Evolutionary conservation across 2,888 invertebrate genomes (phyloP).

Genomic region (Clitarchus hookeri): DNA sequence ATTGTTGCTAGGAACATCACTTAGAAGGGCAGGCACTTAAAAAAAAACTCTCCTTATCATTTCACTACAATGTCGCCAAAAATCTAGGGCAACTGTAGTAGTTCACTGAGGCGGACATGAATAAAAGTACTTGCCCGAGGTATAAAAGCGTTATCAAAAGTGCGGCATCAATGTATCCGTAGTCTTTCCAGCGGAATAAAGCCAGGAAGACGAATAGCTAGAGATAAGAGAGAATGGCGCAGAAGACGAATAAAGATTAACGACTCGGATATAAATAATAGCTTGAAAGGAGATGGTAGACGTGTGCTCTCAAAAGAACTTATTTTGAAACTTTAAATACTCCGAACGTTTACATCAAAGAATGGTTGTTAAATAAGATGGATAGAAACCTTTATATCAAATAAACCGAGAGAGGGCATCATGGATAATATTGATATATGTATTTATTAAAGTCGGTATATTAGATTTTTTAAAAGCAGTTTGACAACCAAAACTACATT

Average conservation of each 20-base stretch:
- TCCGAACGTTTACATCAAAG: neutral
- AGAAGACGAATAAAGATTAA: slow-evolving; percentile 14
- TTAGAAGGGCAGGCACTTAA: too few species aligned
- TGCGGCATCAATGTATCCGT: neutral
- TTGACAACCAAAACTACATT: too few species aligned
- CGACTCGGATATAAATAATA: slow-evolving; percentile 3
- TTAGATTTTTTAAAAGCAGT: too few species aligned
- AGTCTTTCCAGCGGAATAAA: neutral
- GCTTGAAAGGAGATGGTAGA: neutral
- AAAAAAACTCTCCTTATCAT: too few species aligned
- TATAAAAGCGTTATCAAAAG: neutral
- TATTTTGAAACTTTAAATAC: neutral
- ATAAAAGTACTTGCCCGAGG: neutral
- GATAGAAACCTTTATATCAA: neutral
- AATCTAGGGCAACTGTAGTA: too few species aligned
- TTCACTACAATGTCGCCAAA: too few species aligned
- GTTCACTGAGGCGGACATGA: too few species aligned
- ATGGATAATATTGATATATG: too few species aligned
- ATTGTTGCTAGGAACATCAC: too few species aligned
- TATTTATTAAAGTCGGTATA: too few species aligned
- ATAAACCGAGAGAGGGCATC: too few species aligned
- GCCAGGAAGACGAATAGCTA: neutral
- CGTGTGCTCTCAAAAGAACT: slow-evolving; percentile 14
- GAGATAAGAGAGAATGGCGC: neutral
- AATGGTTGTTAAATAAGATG: too few species aligned